Evolutionary conservation across 2,113 vertebrate species (phyloP).

Genomic region (Neoarius graeffei): DNA sequence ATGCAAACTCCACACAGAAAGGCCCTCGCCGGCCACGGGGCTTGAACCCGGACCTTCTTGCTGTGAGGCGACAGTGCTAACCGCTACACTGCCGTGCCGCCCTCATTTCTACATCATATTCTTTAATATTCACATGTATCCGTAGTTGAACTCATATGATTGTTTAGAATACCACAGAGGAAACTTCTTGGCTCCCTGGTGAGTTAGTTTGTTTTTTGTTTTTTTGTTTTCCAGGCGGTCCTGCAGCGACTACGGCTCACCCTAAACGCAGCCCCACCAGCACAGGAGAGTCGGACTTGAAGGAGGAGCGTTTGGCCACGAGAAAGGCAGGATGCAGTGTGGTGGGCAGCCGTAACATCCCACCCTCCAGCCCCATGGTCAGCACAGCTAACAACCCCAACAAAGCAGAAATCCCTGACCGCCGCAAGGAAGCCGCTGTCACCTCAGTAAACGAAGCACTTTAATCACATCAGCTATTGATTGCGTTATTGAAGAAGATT

Average conservation of each 20-base stretch:
- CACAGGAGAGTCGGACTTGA: conserved; percentile 80
- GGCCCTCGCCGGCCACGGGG: too few relatives aligned
- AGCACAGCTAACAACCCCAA: conserved; percentile 95
- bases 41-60: too few relatives aligned
- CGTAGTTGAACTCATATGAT: not conserved
- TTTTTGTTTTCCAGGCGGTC: conserved; percentile 77
- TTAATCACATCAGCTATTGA: not conserved
- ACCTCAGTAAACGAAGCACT: conserved; percentile 73
- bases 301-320: conserved; percentile 83
- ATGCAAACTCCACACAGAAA: too few relatives aligned
- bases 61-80: too few relatives aligned
- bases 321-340: conserved; percentile 83
- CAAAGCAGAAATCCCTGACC: conserved; percentile 90
- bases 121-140: not conserved
- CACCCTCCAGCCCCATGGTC: conserved; percentile 93
- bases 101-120: not conserved
- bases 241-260: conserved; percentile 82
- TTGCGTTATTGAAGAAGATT: not conserved
- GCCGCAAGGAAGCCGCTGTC: conserved; percentile 83
- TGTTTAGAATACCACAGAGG: not conserved
- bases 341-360: conserved; percentile 81
- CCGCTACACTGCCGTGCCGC: too few relatives aligned
- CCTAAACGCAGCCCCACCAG: conserved; percentile 89
- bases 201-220: not conserved
- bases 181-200: not conserved